Conservation (phyloP, 2,888 invertebrate genomes). For the Terebella lapidaria region DNA sequence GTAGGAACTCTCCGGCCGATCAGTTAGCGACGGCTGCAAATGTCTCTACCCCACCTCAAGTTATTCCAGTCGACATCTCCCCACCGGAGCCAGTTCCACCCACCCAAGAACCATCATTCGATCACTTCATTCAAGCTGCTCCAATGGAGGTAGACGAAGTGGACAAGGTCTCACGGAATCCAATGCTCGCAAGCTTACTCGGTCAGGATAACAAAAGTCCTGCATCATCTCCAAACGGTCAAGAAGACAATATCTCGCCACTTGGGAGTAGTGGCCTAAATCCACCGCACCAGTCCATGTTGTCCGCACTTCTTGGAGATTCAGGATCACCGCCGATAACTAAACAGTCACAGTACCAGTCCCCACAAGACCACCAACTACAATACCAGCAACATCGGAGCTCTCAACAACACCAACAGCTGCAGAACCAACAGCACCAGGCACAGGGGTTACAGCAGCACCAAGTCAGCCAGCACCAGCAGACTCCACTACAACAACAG, state of each 20-base stretch:
- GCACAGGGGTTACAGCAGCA: not conserved
- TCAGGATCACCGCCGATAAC: not conserved
- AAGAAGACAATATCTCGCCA: not conserved
- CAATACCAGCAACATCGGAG: constrained; percentile 5
- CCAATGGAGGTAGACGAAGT: not conserved
- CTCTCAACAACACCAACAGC: not conserved
- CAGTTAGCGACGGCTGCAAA: not conserved
- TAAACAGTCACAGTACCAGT: not conserved
- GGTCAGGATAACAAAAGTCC: constrained; percentile 27
- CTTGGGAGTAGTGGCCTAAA: not conserved
- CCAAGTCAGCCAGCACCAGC: not conserved
- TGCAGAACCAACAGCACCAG: not conserved
- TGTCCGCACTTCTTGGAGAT: constrained; percentile 3
- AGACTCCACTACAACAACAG: not conserved
- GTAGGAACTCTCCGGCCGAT: too few species aligned
- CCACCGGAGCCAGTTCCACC: not conserved
- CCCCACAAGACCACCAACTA: not conserved
- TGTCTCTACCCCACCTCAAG: too few species aligned
- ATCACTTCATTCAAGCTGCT: not conserved
- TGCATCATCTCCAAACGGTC: too few species aligned
- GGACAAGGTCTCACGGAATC: constrained; percentile 34
- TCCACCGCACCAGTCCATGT: constrained; percentile 4
- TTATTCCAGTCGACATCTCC: too few species aligned
- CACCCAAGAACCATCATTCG: not conserved
- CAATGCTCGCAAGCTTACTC: constrained; percentile 44